A percentile compares a stretch with the other conserved stretches of the same genome.
These are phyloP conservation scores for Tupaia chinensis DNA, from an alignment of 2,113 vertebrate species.

Conservation along the genomic window DNA sequence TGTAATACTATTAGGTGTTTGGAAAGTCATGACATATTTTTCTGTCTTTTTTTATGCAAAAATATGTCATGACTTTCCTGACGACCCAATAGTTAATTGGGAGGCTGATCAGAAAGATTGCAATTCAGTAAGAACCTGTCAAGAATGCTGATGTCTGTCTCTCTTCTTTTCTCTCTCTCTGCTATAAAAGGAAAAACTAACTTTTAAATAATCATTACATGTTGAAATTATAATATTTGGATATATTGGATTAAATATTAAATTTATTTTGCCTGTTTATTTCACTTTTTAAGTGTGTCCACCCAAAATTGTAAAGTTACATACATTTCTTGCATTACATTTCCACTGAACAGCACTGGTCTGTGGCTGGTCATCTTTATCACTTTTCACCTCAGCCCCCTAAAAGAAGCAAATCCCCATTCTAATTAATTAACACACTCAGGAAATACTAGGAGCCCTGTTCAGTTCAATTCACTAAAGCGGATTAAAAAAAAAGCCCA, in stretches of 20 bases:
- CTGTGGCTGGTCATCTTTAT: neutral
- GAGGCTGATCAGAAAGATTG: too few species aligned
- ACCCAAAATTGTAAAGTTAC: conserved; percentile 11
- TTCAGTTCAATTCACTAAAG: neutral
- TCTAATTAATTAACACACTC: neutral
- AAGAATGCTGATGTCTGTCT: too few species aligned
- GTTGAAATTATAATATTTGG: too few species aligned
- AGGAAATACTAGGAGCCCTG: neutral
- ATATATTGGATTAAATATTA: neutral
- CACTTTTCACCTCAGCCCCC: neutral
- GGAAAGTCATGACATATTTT: too few species aligned
- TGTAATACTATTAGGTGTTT: too few species aligned
- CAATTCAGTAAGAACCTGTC: too few species aligned
- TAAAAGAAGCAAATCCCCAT: neutral
- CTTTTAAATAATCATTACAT: too few species aligned
- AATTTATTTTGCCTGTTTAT: neutral
- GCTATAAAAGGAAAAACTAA: too few species aligned
- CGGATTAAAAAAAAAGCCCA: neutral
- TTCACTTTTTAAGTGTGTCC: neutral
- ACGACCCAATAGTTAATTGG: too few species aligned
- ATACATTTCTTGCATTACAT: neutral
- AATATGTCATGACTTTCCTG: too few species aligned
- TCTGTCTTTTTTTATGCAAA: too few species aligned
- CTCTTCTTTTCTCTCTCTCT: too few species aligned
- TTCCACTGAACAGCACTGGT: neutral